Percentiles rank a stretch among this genome's conserved stretches.
These are phyloP conservation scores for Blastobasis adustella DNA, from an alignment of 2,888 invertebrate species.

Conservation along the genomic window DNA sequence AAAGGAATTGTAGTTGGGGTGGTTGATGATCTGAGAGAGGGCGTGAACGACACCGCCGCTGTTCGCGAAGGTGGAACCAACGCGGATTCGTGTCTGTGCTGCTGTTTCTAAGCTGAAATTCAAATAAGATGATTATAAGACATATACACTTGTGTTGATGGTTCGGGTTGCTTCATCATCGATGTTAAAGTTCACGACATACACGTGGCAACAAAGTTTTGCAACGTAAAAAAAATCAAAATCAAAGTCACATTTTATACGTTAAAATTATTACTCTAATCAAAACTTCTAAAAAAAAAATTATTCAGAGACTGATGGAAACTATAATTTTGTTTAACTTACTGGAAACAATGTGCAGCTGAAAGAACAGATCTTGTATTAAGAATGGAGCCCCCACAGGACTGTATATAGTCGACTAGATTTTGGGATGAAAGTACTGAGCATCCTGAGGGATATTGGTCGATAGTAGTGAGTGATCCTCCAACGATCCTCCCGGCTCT, in stretches of 20 bases:
- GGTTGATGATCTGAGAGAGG: slow-evolving; percentile 15
- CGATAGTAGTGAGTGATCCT: slow-evolving; percentile 25
- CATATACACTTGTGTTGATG: too few species aligned
- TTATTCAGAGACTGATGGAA: neutral
- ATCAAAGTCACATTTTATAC: too few species aligned
- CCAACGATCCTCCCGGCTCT: slow-evolving; percentile 26
- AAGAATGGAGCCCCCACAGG: slow-evolving; percentile 25
- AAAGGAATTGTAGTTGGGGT: slow-evolving; percentile 20
- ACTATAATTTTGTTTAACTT: slow-evolving; percentile 11
- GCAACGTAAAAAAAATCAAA: too few species aligned
- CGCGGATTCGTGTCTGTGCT: slow-evolving; percentile 22
- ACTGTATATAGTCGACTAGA: slow-evolving; percentile 12
- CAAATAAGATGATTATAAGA: too few species aligned
- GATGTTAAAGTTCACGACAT: too few species aligned
- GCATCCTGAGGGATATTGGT: slow-evolving; percentile 21
- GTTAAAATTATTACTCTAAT: too few species aligned
- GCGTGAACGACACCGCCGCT: slow-evolving; percentile 29
- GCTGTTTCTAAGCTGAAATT: neutral
- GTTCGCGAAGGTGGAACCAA: slow-evolving; percentile 29
- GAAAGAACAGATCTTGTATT: slow-evolving; percentile 30
- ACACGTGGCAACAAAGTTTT: too few species aligned
- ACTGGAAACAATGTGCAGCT: slow-evolving; percentile 35
- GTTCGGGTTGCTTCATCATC: too few species aligned
- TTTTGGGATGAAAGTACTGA: slow-evolving; percentile 16
- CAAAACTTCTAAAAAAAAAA: too few species aligned